Evolutionary conservation across 1,140 invertebrate genomes (phyloP).

Genomic region (Drosophila kikkawai): DNA sequence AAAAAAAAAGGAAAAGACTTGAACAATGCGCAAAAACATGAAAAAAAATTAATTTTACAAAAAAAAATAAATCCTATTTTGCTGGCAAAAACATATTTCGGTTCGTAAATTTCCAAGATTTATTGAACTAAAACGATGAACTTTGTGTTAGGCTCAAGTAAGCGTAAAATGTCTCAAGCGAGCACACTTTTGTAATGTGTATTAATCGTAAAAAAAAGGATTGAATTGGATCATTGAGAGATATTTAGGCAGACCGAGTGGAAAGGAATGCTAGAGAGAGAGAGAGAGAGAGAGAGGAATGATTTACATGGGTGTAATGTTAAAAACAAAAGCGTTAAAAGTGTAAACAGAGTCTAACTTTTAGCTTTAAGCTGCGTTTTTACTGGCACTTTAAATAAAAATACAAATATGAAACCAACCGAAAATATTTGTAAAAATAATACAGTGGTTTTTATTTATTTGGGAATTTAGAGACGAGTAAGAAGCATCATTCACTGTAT

Average conservation of each 20-base stretch:
- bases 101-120: conserved; percentile 32
- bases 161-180: conserved; percentile 38
- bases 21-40: conserved; percentile 62
- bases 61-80: conserved; percentile 64
- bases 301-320: conserved; percentile 77
- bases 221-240: conserved; percentile 43
- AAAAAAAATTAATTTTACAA: conserved; percentile 29
- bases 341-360: conserved; percentile 84
- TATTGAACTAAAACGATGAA: conserved; percentile 21
- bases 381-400: conserved; percentile 84
- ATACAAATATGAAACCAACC: conserved; percentile 49
- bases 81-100: conserved; percentile 48
- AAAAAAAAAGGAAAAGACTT: conserved; percentile 58
- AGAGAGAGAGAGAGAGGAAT: conserved; percentile 26
- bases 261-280: conserved; percentile 2
- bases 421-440: conserved; percentile 78
- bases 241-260: conserved; percentile 32
- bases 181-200: conserved; percentile 64
- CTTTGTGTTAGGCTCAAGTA: conserved; percentile 67
- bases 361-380: conserved; percentile 84
- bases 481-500: background rate
- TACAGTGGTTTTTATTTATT: background rate
- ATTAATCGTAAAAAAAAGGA: conserved; percentile 52
- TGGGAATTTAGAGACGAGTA: background rate
- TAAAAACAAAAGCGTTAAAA: conserved; percentile 82